Base-by-base conservation (phyloP, 2,113 vertebrate species). In the Hypomesus transpacificus region DNA sequence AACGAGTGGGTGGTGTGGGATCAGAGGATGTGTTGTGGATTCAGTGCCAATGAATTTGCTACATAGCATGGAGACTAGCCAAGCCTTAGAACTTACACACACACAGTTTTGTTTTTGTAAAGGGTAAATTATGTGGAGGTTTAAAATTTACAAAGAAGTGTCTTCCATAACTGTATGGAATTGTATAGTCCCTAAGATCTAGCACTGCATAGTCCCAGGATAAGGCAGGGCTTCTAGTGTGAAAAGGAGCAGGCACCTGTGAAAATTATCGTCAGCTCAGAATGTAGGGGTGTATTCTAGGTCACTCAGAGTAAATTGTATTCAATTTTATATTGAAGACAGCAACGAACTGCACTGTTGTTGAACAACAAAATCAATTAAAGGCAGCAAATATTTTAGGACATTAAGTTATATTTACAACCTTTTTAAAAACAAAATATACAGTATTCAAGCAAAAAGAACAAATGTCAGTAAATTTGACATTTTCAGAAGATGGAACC, bases 331-430 rank as follows among this genome's bases (percentile, higher is more conserved):
- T 18, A n/a, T 56, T 56, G 31, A 63, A 28, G 22, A 4, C 31
- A 34, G 16, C 4, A 63, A 4, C 24, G 34, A 17, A 6, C 61
- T 24, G 24, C 24, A 26, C 24, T 26, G 24, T 26, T 39, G 28
- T 50, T 65, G 75, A 24, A 68, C 2, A 50, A 68, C 17, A 14
- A 31, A 5, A 26, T 24, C 31, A 22, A 16, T 53, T 14, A n/a
- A 22, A 26, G 18, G 14, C 39, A 14, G 11, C 20, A 65, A 21
- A 31, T 54, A 69, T 65, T 74, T 75, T 13, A 74, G 54, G 39
- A n/a, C 63, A 88, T 83, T 82, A 61, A 61, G n/a, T 86, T 80
- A 85, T 66, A 72, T 71, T 82, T 75, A 53, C 22, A 24, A 63
- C 22, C 70, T 58, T 78, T 80, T 59, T 18, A 46, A 69, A 80